These are phyloP conservation scores for Melipona bicolor DNA, from an alignment of 2,888 invertebrate genomes.

Conservation along the genomic window DNA sequence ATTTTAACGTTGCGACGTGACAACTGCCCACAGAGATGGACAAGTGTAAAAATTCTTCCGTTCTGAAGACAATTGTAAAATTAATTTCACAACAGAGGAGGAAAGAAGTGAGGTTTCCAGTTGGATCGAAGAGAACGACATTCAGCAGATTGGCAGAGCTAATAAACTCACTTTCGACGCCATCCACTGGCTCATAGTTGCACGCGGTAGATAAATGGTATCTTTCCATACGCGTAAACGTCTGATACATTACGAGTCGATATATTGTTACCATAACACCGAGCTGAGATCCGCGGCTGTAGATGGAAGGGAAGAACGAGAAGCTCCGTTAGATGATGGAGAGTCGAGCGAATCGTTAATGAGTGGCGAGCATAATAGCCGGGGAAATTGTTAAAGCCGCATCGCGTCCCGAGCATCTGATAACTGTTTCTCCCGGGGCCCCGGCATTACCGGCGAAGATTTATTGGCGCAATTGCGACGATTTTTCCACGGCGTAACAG, in stretches of 20 bases:
- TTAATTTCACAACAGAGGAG: no score
- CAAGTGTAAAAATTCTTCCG: no score
- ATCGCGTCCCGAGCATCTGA: conserved; percentile 60
- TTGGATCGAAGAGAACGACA: not conserved
- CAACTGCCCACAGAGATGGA: no score
- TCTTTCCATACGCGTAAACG: conserved; percentile 23
- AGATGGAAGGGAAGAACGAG: not conserved
- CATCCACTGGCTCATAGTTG: not conserved
- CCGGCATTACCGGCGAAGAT: conserved; percentile 62
- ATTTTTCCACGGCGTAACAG: conserved; percentile 47
- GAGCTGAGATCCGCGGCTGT: not conserved
- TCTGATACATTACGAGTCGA: conserved; percentile 4
- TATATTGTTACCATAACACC: conserved; percentile 53
- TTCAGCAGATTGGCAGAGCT: not conserved
- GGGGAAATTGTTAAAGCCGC: conserved; percentile 66
- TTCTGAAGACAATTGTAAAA: no score
- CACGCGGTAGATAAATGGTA: conserved; percentile 14
- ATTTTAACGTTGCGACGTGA: no score
- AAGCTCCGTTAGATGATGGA: conserved; percentile 49
- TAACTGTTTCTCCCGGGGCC: conserved; percentile 64
- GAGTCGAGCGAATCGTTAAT: conserved; percentile 65
- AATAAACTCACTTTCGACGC: conserved; percentile 4
- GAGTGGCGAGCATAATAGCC: conserved; percentile 60
- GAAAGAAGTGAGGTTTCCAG: not conserved
- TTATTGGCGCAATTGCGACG: conserved; percentile 63